phyloP scores from a whole-genome alignment of 1,140 invertebrate species.

The Cepaea nemoralis region DNA sequence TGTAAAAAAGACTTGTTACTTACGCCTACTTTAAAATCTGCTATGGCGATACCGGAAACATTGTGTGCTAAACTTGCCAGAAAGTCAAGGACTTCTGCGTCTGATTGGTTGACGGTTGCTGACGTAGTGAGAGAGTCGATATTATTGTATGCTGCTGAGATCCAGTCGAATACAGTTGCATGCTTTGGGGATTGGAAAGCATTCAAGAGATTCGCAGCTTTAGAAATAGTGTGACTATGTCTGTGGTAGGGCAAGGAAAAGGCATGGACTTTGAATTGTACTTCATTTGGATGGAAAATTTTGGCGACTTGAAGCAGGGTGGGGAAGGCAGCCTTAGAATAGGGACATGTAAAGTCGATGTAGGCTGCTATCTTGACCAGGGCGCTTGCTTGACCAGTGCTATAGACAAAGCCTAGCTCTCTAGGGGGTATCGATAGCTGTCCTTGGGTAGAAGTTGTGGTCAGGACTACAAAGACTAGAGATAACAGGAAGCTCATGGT shows the following conservation, averaged over 20 bases:
- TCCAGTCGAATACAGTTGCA: slow-evolving; percentile 39
- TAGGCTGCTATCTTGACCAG: slow-evolving; percentile 45
- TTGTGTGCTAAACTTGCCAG: background rate
- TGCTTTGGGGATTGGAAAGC: background rate
- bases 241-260: slow-evolving; percentile 56
- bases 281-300: slow-evolving; percentile 33
- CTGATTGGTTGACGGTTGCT: slow-evolving; percentile 40
- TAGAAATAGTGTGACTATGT: slow-evolving; percentile 48
- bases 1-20: no score
- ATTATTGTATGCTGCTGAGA: slow-evolving; percentile 44
- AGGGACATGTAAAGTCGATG: slow-evolving; percentile 49
- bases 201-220: slow-evolving; percentile 37
- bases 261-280: slow-evolving; percentile 43
- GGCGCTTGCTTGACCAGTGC: slow-evolving; percentile 27
- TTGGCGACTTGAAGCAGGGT: slow-evolving; percentile 44
- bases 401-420: slow-evolving; percentile 45
- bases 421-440: slow-evolving; percentile 23
- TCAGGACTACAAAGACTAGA: no score
- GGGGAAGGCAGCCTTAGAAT: slow-evolving; percentile 41
- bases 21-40: background rate
- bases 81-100: slow-evolving; percentile 33
- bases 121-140: slow-evolving; percentile 44
- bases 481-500: no score
- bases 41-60: background rate
- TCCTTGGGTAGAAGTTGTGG: background rate